Base-by-base conservation (phyloP, 2,888 invertebrate species). In the Eucera pruinosa region DNA sequence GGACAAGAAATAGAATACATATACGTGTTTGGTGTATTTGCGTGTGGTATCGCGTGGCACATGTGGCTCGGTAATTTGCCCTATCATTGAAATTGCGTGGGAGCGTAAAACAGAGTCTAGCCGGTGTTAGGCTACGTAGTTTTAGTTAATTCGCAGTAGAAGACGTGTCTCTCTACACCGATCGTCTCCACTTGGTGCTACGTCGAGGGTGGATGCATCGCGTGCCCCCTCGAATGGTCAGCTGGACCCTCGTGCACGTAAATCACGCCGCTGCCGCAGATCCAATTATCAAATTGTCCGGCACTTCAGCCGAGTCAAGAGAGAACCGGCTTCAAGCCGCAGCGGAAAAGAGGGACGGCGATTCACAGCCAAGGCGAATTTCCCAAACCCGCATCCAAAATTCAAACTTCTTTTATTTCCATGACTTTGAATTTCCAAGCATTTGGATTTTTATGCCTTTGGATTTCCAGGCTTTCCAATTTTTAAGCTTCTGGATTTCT, bases 211-310 rank as follows among this genome's bases (percentile, higher is more conserved):
- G 69, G 69, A 61, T 78, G 77, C 81, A 83, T 74, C 83, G 73
- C 61, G 45, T 33, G 52, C 71, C 52, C 68, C 50, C 74, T 57
- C 77, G 82, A 81, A 84, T 85, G 90, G 89, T 90, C 89, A 89
- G 81, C 86, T 80, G 85, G 81, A 89, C 89, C 88, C 89, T 87
- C 78, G 74, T 68, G 73, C 81, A 85, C 88, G 88, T 91, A 91
- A 91, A 91, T 91, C 91, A 91, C 87, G 82, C 83, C 83, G 75
- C 78, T 84, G 86, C 89, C 89, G 83, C 88, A 88, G 88, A 91
- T 91, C 89, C 90, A 91, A 91, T 91, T 91, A 91, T 90, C 90
- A 90, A 91, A 91, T 91, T 90, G 91, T 90, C 90, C 91, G 82
- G 81, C 87, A 80, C 85, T 86, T 84, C 78, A 86, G 80, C 61